Evolutionary conservation across 2,888 invertebrate genomes (phyloP), one percentile per base, ranked within the genome.

Genomic region (Pyrochroa serraticornis): DNA sequence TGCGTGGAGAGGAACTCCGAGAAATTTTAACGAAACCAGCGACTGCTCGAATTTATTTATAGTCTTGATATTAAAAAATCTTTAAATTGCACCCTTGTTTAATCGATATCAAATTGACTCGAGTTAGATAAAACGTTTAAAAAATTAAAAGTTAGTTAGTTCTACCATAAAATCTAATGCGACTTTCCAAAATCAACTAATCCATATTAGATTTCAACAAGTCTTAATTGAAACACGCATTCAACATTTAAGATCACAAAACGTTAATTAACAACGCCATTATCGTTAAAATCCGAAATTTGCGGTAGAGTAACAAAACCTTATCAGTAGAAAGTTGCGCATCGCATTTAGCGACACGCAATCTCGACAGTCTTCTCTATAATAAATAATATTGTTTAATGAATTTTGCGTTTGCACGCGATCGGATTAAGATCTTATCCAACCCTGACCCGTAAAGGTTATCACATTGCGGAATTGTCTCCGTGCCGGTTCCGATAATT

Each of bases 321-420:
- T 55, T 43, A 43, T 48, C 54, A 55, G 47, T 43, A 48, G 44
- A 42, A 55, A 48, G 48, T 48, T 48, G 54, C 54, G 48, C 54
- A 55, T 55, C 55, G 41, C 48, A 55, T 42, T 44, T 55, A 52
- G 47, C 47, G 42, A 39, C 65, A 67, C 63, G 66, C 66, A 62
- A 67, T 35, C 53, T 42, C 42, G 35, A 52, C 54, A 46, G 54
- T 39, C 54, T 56, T 47, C 38, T 22, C 55, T 61, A 58, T 65
- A 69, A 71, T 70, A 70, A 69, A 68, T 67, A 58, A 60, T 65
- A 63, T 57, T 60, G 64, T 68, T 69, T 69, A 71, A 70, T 70
- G 69, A 71, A 71, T 70, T 66, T 55, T 50, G 62, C 60, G 68
- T 63, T 55, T 55, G 60, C 72, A 72, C 72, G 71, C 72, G 62